Evolutionary conservation across 64 coral and sea anemone species (phyloP), one percentile per base, ranked within the genome.

Genomic region (Montipora efflorescens): DNA sequence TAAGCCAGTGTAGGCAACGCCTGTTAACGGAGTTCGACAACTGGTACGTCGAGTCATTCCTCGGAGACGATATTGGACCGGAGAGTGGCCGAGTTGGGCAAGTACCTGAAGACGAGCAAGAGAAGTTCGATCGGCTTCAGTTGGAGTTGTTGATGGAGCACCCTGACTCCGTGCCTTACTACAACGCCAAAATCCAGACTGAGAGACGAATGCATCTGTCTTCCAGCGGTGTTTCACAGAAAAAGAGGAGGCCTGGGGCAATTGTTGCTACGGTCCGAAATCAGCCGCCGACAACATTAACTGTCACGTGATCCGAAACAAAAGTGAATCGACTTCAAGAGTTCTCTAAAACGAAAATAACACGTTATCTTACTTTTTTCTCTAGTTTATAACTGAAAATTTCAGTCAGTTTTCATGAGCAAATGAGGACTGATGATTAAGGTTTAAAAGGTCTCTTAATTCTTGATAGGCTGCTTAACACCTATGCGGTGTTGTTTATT

Each of bases 51-150:
- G 95, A 99, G n/a, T 96, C 95, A 51, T 99, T 94, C 75, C 98
- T 99, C 76, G 92, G 92, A 86, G 89, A 89, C 66, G 98, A 94
- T n/a, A 95, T 92, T 25, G 91, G 88, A 79, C 82, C 86, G 88
- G 96, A 96, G 71, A 89, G 83, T 28, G 87, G 75, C 46, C 95
- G 90, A 67, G 92, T 90, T 13, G 83, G 91, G 2, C 85, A 83
- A 2, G 74, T 92, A 3, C 92, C 95, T 25, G 98, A 99, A 79
- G 98, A 99, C 90, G 98, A 99, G 28, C 98, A 96, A 79, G 98
- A 99, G 81, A 99, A 99, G 67, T 99, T 99, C 94, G 98, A 99
- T 70, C 92, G 95, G 16, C 90, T 99, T 67, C 98, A 99, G 89
- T 53, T 99, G n/a, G 98, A 99, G 47, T 64, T 96, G 22, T 93